Conservation (phyloP, 2,797 vertebrate genomes). For the Sebastes hopkinsi region DNA sequence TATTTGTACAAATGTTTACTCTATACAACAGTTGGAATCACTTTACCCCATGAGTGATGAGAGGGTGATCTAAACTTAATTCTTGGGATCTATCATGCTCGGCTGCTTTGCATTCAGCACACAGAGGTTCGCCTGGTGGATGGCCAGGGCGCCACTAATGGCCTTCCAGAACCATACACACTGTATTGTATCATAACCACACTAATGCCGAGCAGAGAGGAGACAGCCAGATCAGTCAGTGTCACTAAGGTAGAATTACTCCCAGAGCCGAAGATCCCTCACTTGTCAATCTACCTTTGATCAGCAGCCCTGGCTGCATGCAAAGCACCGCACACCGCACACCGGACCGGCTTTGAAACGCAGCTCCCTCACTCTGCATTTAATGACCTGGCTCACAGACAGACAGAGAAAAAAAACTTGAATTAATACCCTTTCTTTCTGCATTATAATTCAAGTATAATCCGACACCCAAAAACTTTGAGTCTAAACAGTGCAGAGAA, state of each 20-base stretch:
- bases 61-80: constrained; percentile 22
- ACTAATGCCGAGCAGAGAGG: constrained; percentile 51
- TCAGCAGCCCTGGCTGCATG: constrained; percentile 56
- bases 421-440: constrained; percentile 41
- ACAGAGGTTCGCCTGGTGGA: constrained; percentile 6
- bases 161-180: constrained; percentile 23
- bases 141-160: constrained; percentile 30
- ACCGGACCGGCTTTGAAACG: constrained; percentile 39
- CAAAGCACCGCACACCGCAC: constrained; percentile 31
- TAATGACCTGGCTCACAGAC: constrained; percentile 50
- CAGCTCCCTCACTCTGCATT: constrained; percentile 31
- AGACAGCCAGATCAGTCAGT: constrained; percentile 67
- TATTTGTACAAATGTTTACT: constrained; percentile 46
- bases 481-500: constrained; percentile 12
- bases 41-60: constrained; percentile 47
- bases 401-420: constrained; percentile 25
- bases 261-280: constrained; percentile 56
- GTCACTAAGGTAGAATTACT: constrained; percentile 72
- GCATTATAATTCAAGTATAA: constrained; percentile 32
- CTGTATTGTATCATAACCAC: constrained; percentile 62
- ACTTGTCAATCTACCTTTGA: constrained; percentile 67
- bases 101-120: constrained; percentile 55
- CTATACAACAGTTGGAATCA: constrained; percentile 28
- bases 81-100: constrained; percentile 31
- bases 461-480: not conserved